Percentiles rank a stretch among this genome's conserved stretches.
These are phyloP conservation scores for Mellilla xanthometata DNA, from an alignment of 2,888 invertebrate species.

Conservation along the genomic window DNA sequence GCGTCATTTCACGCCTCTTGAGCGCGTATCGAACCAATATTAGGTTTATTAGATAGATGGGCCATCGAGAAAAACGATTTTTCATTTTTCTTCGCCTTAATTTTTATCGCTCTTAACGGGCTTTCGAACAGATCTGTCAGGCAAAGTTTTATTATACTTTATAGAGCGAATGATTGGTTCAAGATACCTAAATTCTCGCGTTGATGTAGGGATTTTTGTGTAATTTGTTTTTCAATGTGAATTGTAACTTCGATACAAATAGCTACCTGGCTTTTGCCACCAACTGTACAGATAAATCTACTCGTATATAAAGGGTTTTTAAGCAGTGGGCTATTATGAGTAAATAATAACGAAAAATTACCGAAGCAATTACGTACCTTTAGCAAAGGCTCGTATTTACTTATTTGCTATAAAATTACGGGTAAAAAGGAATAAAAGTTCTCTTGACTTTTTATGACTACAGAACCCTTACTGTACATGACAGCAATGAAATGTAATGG, in stretches of 20 bases:
- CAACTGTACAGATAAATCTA: no score
- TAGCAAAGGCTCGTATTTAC: not conserved
- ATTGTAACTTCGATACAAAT: no score
- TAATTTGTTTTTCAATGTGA: no score
- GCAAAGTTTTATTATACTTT: slow-evolving; percentile 29
- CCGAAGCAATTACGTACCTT: no score
- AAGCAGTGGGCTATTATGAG: no score
- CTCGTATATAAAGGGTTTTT: no score
- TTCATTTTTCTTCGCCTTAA: slow-evolving; percentile 56
- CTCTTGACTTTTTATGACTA: slow-evolving; percentile 29
- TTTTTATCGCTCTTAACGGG: slow-evolving; percentile 47
- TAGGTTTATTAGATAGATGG: slow-evolving; percentile 80
- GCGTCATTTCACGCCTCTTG: slow-evolving; percentile 78
- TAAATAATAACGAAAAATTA: no score
- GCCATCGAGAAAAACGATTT: slow-evolving; percentile 65
- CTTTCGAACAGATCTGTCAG: slow-evolving; percentile 36
- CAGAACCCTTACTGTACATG: slow-evolving; percentile 38
- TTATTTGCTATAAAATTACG: slow-evolving; percentile 20
- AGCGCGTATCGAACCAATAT: slow-evolving; percentile 78
- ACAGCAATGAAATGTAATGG: slow-evolving; percentile 42
- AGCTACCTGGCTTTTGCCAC: no score
- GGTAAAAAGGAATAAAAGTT: slow-evolving; percentile 21
- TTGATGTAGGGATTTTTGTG: no score
- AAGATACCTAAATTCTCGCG: not conserved
- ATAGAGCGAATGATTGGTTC: not conserved